Evolutionary conservation across 2,888 invertebrate species (phyloP), one percentile per base, ranked within the genome.

Genomic region (Synergus japonicus): DNA sequence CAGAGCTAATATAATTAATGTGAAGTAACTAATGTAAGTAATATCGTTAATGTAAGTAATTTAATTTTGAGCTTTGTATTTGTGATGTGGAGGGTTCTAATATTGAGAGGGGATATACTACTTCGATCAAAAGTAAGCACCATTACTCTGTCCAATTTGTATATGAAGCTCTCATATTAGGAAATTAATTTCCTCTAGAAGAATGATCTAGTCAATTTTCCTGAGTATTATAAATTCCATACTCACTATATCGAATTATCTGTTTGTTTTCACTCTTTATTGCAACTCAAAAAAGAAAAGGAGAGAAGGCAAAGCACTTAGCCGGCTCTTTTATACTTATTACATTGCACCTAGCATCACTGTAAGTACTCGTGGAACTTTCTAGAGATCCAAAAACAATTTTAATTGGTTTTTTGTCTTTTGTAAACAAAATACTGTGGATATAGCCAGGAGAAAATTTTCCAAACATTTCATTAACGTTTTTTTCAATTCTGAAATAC

Each of bases 1-100:
- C 83, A 81, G 83, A 83, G 85, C 87, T 89, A 89, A 91, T 90
- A 89, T 87, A 88, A 88, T 90, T 90, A 90, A 88, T 85, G 85
- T 80, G 77, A 79, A 79, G 76, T 81, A 66, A 66, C 41, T 66
- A 84, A 83, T 87, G 86, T 87, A 89, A 88, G 87, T 89, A 90
- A 90, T 88, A 88, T 89, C 46, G 15, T 43, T 66, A 66, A 67
- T 44, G 41, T 66, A 67, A 67, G 67, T 22, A 67, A 67, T 67
- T 46, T 2, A 67, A 67, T 67, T 67, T 67, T 46, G 4, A 44
- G 18, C 15, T 18, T n/a, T 18, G 67, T 10, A 12, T 46, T 18
- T 66, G n/a, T 46, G 13, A 63, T 29, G 13, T 9, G 8, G 4
- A 12, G 29, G 13, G 4, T 49, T 13, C 4, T 49, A 10, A 15